Evolutionary conservation across 1,140 invertebrate genomes (phyloP), one percentile per base, ranked within the genome.

Genomic region (Drosophila hydei): DNA sequence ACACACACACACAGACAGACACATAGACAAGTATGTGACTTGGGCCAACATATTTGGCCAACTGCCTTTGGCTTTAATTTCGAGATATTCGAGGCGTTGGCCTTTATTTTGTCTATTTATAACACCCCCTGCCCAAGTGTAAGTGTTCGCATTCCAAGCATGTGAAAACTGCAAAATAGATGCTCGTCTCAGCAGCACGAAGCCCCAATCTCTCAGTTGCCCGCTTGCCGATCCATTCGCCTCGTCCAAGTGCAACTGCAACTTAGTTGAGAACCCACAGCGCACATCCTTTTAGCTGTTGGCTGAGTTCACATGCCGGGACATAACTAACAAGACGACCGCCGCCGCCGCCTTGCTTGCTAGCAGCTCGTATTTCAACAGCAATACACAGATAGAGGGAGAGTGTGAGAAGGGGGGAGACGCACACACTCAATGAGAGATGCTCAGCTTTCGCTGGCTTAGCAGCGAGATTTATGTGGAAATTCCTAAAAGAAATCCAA

Each of bases 401-500:
- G n/a, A n/a, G n/a, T n/a, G n/a, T n/a, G n/a, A n/a, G n/a, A n/a
- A n/a, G n/a, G n/a, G n/a, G n/a, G n/a, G n/a, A n/a, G n/a, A n/a
- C n/a, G n/a, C 21, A 54, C 27, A 45, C 16, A 51, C 8, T 58
- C 21, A 42, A 9, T 14, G 16, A 60, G 21, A 73, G 14, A 73
- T 42, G 62, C 25, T 50, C 36, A 30, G 60, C 56, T 47, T 62
- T 58, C 36, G 59, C 61, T 84, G 52, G 83, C 83, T 88, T 88
- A 88, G 79, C 79, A 72, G 75, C 48, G 75, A 90, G 85, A 89
- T 89, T 89, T 89, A 89, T 89, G 87, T 79, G 83, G 78, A 84
- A 89, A 89, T 89, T 89, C 78, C 77, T 81, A 79, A 90, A 87
- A 90, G 80, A 90, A 89, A 89, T 89, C 85, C 85, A 89, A 89